A percentile compares a stretch with the other conserved stretches of the same genome.
Conservation (phyloP, 2,888 invertebrate species). For the Suillia variegata region DNA sequence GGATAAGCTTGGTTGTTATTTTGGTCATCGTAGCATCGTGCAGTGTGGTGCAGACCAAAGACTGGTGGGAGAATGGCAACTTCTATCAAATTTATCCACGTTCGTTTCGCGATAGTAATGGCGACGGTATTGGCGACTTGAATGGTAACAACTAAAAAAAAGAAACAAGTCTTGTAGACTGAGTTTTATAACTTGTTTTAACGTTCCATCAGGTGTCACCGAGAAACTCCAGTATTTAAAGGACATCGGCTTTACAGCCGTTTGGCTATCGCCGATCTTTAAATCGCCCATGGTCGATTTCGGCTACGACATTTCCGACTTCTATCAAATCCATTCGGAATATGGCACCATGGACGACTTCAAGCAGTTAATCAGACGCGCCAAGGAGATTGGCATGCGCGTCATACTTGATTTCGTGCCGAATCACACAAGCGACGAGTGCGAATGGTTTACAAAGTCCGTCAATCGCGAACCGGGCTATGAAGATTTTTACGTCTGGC, state of each 20-base stretch:
- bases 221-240: slow-evolving; percentile 67
- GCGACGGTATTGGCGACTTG: slow-evolving; percentile 71
- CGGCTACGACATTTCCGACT: slow-evolving; percentile 77
- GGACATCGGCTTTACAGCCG: slow-evolving; percentile 68
- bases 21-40: too few relatives aligned
- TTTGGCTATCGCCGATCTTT: slow-evolving; percentile 73
- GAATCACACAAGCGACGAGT: slow-evolving; percentile 73
- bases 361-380: slow-evolving; percentile 65
- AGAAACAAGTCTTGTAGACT: neutral
- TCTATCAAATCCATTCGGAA: slow-evolving; percentile 68
- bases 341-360: slow-evolving; percentile 75
- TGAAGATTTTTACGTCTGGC: slow-evolving; percentile 73
- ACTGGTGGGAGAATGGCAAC: slow-evolving; percentile 44
- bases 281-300: slow-evolving; percentile 71
- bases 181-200: neutral
- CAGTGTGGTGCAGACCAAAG: slow-evolving; percentile 17
- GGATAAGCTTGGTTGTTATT: too few relatives aligned
- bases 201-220: slow-evolving; percentile 18
- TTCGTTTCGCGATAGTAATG: slow-evolving; percentile 76
- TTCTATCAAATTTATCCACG: slow-evolving; percentile 79
- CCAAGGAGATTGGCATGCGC: slow-evolving; percentile 49
- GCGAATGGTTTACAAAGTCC: slow-evolving; percentile 77
- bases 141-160: slow-evolving; percentile 58
- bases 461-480: slow-evolving; percentile 66
- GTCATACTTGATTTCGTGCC: slow-evolving; percentile 70